Evolutionary conservation across 1,140 invertebrate genomes (phyloP).

Genomic region (Micrasema longulum): DNA sequence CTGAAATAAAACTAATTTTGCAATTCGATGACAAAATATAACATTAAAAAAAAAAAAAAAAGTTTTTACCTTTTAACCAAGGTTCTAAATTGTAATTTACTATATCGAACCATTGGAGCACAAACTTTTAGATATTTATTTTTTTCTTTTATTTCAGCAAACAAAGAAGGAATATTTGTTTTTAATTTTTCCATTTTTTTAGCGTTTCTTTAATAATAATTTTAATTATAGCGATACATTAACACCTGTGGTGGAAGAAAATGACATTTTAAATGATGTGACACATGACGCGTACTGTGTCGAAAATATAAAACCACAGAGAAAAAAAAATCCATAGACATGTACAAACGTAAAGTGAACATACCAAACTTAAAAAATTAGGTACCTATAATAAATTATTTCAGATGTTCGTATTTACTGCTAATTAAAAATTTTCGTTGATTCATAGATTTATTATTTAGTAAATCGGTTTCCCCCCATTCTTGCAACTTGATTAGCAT

Average conservation of each 20-base stretch:
- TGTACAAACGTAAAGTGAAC: too few species aligned
- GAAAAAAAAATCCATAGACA: too few species aligned
- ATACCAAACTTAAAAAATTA: too few species aligned
- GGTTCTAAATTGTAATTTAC: conserved; percentile 88
- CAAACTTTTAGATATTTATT: conserved; percentile 81
- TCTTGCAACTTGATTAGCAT: too few species aligned
- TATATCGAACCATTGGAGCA: conserved; percentile 97
- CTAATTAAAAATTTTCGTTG: too few species aligned
- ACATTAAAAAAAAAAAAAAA: too few species aligned
- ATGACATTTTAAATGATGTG: conserved; percentile 2
- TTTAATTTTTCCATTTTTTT: conserved; percentile 56
- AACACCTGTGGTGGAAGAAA: background rate
- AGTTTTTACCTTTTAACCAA: conserved; percentile 79
- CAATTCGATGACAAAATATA: too few species aligned
- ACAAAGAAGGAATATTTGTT: conserved; percentile 73
- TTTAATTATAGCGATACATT: background rate
- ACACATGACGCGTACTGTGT: background rate
- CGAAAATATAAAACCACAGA: background rate
- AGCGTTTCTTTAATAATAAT: background rate
- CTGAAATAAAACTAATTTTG: too few species aligned
- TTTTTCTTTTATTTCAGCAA: conserved; percentile 66
- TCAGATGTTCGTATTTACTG: too few species aligned
- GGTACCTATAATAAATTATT: too few species aligned
- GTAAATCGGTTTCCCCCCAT: too few species aligned
- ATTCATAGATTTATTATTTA: too few species aligned